phyloP scores from a whole-genome alignment of 1,140 invertebrate species.

The Plutomurus gul region DNA sequence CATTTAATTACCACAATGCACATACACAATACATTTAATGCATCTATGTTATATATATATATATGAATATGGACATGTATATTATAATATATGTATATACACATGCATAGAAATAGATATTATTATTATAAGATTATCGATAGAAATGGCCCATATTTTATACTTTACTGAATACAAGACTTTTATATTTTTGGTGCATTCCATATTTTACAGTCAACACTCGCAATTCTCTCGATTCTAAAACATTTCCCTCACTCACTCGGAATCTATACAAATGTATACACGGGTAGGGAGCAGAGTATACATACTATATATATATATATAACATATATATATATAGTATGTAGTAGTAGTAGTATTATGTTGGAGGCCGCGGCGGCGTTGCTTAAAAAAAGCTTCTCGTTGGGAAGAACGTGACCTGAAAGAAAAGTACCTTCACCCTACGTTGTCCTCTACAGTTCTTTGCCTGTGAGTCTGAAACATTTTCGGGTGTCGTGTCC shows the following conservation, averaged over 20 bases:
- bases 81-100: too few species aligned
- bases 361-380: not conserved
- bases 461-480: conserved; percentile 17
- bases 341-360: not conserved
- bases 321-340: not conserved
- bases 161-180: not conserved
- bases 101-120: too few species aligned
- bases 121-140: too few species aligned
- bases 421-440: conserved; percentile 54
- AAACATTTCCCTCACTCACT: too few species aligned
- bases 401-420: conserved; percentile 53
- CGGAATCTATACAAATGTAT: too few species aligned
- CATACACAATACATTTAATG: not conserved
- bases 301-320: too few species aligned
- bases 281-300: too few species aligned
- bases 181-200: conserved; percentile 28
- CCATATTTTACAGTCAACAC: too few species aligned
- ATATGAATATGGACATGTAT: too few species aligned
- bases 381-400: conserved; percentile 46
- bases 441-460: not conserved
- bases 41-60: too few species aligned
- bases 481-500: not conserved
- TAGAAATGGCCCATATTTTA: conserved; percentile 14
- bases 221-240: too few species aligned
- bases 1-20: not conserved